Conservation (phyloP, 2,888 invertebrate species). For the Bibio marci region DNA sequence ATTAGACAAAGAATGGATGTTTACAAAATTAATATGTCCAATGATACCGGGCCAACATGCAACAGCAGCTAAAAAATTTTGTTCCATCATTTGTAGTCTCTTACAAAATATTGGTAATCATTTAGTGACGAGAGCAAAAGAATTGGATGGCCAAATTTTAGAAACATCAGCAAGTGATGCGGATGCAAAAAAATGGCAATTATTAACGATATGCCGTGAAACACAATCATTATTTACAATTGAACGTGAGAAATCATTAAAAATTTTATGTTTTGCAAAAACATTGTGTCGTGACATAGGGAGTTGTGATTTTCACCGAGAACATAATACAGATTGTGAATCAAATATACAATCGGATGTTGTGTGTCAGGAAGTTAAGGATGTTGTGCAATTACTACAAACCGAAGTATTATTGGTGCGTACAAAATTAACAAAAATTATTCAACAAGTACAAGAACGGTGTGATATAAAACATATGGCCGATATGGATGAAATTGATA, state of each 20-base stretch:
- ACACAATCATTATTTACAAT: slow-evolving; percentile 64
- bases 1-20: slow-evolving; percentile 77
- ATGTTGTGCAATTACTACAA: slow-evolving; percentile 42
- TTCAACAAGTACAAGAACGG: slow-evolving; percentile 22
- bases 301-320: slow-evolving; percentile 32
- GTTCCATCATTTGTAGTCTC: slow-evolving; percentile 31
- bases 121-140: slow-evolving; percentile 29
- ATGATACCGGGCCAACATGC: slow-evolving; percentile 57
- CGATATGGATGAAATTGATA: slow-evolving; percentile 31
- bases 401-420: slow-evolving; percentile 26
- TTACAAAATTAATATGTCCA: slow-evolving; percentile 61
- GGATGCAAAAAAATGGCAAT: slow-evolving; percentile 23
- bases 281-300: slow-evolving; percentile 49
- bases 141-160: slow-evolving; percentile 25
- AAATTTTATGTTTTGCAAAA: slow-evolving; percentile 67
- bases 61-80: slow-evolving; percentile 60
- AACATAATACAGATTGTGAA: slow-evolving; percentile 22
- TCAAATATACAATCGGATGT: not conserved
- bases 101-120: slow-evolving; percentile 31
- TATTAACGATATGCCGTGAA: slow-evolving; percentile 47
- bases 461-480: slow-evolving; percentile 22
- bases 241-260: slow-evolving; percentile 61
- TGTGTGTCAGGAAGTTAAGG: slow-evolving; percentile 36
- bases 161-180: slow-evolving; percentile 17
- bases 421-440: slow-evolving; percentile 28